Conservation (phyloP, 2,888 invertebrate species). For the Noctuana brunneofusca region DNA sequence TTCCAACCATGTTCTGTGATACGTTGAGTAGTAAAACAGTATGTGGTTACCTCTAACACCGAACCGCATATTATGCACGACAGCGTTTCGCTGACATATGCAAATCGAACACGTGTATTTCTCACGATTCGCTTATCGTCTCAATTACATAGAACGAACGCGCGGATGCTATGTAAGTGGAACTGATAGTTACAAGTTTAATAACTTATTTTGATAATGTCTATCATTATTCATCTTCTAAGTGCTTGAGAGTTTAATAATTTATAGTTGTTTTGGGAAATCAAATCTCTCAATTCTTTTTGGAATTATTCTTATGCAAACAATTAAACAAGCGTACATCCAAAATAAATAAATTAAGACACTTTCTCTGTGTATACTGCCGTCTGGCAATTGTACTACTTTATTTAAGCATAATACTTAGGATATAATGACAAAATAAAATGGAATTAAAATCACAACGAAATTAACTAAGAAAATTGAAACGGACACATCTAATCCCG, state of each 20-base stretch:
- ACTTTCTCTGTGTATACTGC: no score
- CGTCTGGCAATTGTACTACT: no score
- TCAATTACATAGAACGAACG: slow-evolving; percentile 15
- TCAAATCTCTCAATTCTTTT: no score
- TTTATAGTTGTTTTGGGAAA: no score
- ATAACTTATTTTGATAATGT: slow-evolving; percentile 15
- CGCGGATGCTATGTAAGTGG: background rate
- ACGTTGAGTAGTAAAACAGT: slow-evolving; percentile 5
- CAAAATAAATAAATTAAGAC: no score
- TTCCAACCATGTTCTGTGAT: background rate
- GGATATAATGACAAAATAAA: no score
- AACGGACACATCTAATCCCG: slow-evolving; percentile 23
- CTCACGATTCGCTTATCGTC: slow-evolving; percentile 36
- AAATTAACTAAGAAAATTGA: slow-evolving; percentile 24
- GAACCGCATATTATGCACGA: slow-evolving; percentile 16
- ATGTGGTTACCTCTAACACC: slow-evolving; percentile 4
- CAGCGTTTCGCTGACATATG: slow-evolving; percentile 22
- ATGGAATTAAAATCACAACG: background rate
- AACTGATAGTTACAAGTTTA: background rate
- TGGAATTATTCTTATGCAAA: no score
- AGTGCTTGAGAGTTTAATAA: background rate
- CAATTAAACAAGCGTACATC: no score
- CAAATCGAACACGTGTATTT: slow-evolving; percentile 38
- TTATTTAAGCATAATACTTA: no score
- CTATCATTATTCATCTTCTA: background rate